These are phyloP conservation scores for Pyrochroa serraticornis DNA, from an alignment of 2,888 invertebrate genomes.

Conservation along the genomic window DNA sequence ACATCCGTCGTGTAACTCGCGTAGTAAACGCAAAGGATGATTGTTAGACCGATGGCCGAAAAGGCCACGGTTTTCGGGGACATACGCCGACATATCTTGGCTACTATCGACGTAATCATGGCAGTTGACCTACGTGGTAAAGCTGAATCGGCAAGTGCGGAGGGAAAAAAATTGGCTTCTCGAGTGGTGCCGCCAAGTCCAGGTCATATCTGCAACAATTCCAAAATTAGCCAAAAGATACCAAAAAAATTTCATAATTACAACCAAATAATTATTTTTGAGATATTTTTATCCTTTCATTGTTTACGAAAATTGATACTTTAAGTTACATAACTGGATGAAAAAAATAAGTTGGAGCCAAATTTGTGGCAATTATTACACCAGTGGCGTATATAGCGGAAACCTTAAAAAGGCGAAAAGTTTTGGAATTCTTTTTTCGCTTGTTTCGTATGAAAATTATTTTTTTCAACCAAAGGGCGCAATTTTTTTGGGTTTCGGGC, in stretches of 20 bases:
- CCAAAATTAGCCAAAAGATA: conserved; percentile 1
- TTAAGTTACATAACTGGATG: too few species aligned
- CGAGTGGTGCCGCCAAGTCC: conserved; percentile 39
- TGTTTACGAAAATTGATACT: too few species aligned
- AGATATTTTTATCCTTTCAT: neutral
- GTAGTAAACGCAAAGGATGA: conserved; percentile 57
- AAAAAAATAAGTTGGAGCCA: too few species aligned
- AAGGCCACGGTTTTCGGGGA: conserved; percentile 57
- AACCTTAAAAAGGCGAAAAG: too few species aligned
- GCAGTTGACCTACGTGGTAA: conserved; percentile 14
- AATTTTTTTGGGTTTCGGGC: too few species aligned
- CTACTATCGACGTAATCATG: conserved; percentile 42
- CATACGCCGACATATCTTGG: conserved; percentile 53
- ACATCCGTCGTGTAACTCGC: conserved; percentile 54
- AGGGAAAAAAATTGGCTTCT: conserved; percentile 35
- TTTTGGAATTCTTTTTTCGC: too few species aligned
- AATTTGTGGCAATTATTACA: too few species aligned
- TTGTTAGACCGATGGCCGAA: conserved; percentile 54
- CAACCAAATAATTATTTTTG: neutral
- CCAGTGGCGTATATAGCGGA: too few species aligned
- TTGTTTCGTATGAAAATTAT: too few species aligned
- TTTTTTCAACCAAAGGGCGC: too few species aligned
- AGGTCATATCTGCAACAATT: conserved; percentile 41
- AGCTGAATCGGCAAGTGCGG: conserved; percentile 31
- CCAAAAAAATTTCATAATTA: neutral